phyloP scores from a whole-genome alignment of 2,888 invertebrate genomes.

The Hoplodrina blanda region DNA sequence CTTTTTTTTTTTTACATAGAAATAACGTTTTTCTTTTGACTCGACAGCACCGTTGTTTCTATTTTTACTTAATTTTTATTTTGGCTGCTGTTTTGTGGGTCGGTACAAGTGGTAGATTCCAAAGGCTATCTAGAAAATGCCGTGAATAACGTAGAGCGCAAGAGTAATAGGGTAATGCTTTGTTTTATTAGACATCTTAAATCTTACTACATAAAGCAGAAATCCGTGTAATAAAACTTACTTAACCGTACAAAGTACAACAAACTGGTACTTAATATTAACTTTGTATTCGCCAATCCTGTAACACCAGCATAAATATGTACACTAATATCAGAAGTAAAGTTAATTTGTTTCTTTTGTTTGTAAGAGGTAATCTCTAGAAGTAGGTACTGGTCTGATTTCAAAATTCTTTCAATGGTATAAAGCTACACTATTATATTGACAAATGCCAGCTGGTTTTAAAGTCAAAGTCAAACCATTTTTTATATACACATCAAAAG shows the following conservation, averaged over 20 bases:
- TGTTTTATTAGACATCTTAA: slow-evolving; percentile 15
- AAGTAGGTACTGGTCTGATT: too few species aligned
- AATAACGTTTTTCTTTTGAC: not conserved
- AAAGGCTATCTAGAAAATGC: not conserved
- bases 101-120: not conserved
- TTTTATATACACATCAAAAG: too few species aligned
- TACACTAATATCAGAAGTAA: too few species aligned
- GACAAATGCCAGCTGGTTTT: too few species aligned
- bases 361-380: too few species aligned
- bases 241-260: slow-evolving; percentile 3
- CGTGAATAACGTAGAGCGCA: not conserved
- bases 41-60: not conserved
- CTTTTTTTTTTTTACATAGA: not conserved
- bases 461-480: too few species aligned
- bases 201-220: slow-evolving; percentile 7
- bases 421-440: too few species aligned
- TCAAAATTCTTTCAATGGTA: too few species aligned
- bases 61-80: not conserved
- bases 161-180: slow-evolving; percentile 1
- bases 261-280: slow-evolving; percentile 10
- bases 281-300: not conserved
- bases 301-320: not conserved
- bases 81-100: not conserved
- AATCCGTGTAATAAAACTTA: slow-evolving; percentile 23
- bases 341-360: too few species aligned